Percentiles rank a stretch among this genome's conserved stretches.
Evolutionary conservation across 1,140 invertebrate species (phyloP).

Genomic region (Leptopilina boulardi): DNA sequence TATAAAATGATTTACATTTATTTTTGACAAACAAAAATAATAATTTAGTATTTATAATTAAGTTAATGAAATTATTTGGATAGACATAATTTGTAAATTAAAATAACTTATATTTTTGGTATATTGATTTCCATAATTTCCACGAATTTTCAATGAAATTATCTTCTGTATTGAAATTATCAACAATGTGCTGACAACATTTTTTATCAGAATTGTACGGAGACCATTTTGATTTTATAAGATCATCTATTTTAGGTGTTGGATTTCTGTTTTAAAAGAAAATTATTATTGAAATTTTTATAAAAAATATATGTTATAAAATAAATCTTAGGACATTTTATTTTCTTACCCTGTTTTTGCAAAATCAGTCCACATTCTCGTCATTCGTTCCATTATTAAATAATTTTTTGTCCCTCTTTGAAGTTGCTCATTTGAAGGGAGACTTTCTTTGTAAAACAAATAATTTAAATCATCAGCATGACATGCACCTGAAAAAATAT

Average conservation of each 20-base stretch:
- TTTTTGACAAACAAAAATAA: too few relatives aligned
- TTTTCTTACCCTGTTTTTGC: slow-evolving; percentile 65
- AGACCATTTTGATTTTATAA: slow-evolving; percentile 65
- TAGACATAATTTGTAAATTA: too few relatives aligned
- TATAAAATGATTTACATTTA: too few relatives aligned
- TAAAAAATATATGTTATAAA: too few relatives aligned
- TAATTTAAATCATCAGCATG: slow-evolving; percentile 60
- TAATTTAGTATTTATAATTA: too few relatives aligned
- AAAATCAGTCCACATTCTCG: slow-evolving; percentile 73
- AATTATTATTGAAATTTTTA: background rate
- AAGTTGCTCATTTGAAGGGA: slow-evolving; percentile 12
- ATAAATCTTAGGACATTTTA: too few relatives aligned
- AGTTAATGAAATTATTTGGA: too few relatives aligned
- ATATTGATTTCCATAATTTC: background rate
- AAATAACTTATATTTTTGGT: background rate
- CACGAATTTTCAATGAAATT: background rate
- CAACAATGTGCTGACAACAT: background rate
- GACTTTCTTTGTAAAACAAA: slow-evolving; percentile 50
- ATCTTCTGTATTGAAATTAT: background rate
- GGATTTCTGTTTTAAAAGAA: slow-evolving; percentile 66
- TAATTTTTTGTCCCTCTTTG: slow-evolving; percentile 54
- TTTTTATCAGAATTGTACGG: background rate
- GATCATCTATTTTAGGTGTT: slow-evolving; percentile 62
- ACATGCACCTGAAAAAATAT: slow-evolving; percentile 52
- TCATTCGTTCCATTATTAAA: slow-evolving; percentile 58